phyloP scores from a whole-genome alignment of 1,140 invertebrate genomes.

The Pogonus chalceus region DNA sequence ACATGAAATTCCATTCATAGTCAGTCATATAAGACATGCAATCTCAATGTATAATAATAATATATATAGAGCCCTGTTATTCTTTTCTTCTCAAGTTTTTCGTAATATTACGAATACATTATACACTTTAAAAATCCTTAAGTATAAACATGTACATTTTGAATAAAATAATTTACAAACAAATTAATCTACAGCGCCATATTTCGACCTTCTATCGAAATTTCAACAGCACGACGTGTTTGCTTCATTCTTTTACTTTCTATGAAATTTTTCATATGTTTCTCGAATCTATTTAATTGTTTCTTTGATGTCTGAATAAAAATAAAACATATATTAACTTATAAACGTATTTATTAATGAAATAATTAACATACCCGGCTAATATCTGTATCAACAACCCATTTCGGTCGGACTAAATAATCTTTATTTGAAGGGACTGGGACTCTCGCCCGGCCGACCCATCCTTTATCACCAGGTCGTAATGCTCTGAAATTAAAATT shows the following conservation, averaged over 20 bases:
- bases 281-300: slow-evolving; percentile 76
- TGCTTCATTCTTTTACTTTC: slow-evolving; percentile 75
- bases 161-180: not conserved
- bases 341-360: slow-evolving; percentile 12
- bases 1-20: too few species aligned
- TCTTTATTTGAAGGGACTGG: slow-evolving; percentile 93
- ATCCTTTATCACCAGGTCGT: slow-evolving; percentile 89
- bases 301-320: slow-evolving; percentile 61
- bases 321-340: slow-evolving; percentile 12
- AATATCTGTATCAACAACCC: slow-evolving; percentile 78
- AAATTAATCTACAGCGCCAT: slow-evolving; percentile 65
- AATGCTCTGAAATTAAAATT: slow-evolving; percentile 40
- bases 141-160: too few species aligned
- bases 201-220: slow-evolving; percentile 92
- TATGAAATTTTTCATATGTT: slow-evolving; percentile 80
- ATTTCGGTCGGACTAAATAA: slow-evolving; percentile 90
- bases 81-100: too few species aligned
- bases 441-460: slow-evolving; percentile 88
- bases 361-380: slow-evolving; percentile 47
- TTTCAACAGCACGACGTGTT: slow-evolving; percentile 72
- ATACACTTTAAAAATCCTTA: not conserved
- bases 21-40: too few species aligned
- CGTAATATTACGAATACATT: not conserved
- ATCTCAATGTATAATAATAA: too few species aligned
- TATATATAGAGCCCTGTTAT: too few species aligned